phyloP scores from a whole-genome alignment of 2,888 invertebrate genomes.

The Pelosia muscerda region DNA sequence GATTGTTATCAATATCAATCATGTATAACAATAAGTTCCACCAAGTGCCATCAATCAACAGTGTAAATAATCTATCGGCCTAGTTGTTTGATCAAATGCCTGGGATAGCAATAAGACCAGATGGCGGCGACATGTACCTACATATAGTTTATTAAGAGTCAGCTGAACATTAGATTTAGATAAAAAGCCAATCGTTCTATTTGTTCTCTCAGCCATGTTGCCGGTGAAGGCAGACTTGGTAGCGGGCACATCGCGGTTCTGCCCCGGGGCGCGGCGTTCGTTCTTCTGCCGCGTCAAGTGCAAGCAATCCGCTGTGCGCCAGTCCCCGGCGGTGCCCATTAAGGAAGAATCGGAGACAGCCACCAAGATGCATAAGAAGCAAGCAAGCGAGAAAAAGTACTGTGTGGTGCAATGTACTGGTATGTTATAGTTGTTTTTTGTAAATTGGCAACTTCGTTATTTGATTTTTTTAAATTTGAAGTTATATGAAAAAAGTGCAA shows the following conservation, averaged over 20 bases:
- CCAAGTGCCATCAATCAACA: too few species aligned
- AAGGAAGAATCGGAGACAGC: slow-evolving; percentile 91
- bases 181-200: not conserved
- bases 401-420: slow-evolving; percentile 96
- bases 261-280: slow-evolving; percentile 95
- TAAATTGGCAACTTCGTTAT: too few species aligned
- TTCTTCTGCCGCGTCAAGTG: slow-evolving; percentile 98
- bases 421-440: slow-evolving; percentile 32
- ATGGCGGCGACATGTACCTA: too few species aligned
- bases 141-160: too few species aligned
- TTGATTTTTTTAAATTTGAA: too few species aligned
- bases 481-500: too few species aligned
- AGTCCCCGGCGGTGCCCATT: slow-evolving; percentile 63
- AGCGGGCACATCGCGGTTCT: slow-evolving; percentile 91
- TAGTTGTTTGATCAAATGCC: too few species aligned
- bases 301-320: slow-evolving; percentile 75
- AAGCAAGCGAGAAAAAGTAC: slow-evolving; percentile 91
- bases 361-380: slow-evolving; percentile 89
- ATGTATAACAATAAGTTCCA: too few species aligned
- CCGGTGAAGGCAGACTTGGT: slow-evolving; percentile 95
- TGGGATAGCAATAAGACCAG: too few species aligned
- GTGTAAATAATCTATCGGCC: too few species aligned
- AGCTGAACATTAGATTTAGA: not conserved
- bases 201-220: slow-evolving; percentile 91
- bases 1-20: too few species aligned